These are phyloP conservation scores for Lasioglossum pauxillum DNA, from an alignment of 2,888 invertebrate genomes.

Conservation along the genomic window DNA sequence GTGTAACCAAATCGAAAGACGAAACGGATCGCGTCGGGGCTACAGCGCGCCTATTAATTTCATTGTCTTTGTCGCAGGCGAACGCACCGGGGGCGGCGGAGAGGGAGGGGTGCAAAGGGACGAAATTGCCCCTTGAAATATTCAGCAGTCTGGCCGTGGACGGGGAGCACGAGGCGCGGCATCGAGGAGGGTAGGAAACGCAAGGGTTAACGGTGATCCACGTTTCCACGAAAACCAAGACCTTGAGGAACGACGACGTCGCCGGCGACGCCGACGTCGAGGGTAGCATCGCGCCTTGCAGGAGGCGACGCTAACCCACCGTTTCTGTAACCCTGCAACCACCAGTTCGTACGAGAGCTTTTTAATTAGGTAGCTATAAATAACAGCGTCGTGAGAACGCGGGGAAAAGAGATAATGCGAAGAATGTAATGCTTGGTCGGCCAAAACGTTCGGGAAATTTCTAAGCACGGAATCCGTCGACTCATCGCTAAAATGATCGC, in stretches of 20 bases:
- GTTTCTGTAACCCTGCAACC: conserved; percentile 34
- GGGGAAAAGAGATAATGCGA: conserved; percentile 35
- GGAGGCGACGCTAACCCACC: conserved; percentile 25
- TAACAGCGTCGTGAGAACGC: conserved; percentile 39
- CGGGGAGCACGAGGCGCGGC: conserved; percentile 48
- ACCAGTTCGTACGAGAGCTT: conserved; percentile 2
- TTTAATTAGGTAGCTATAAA: conserved; percentile 45
- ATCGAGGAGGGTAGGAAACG: conserved; percentile 55
- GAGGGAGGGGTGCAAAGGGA: conserved; percentile 70
- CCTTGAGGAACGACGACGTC: conserved; percentile 58
- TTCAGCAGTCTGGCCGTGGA: conserved; percentile 77
- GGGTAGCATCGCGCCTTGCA: conserved; percentile 15
- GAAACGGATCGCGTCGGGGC: conserved; percentile 16
- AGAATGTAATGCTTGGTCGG: background rate
- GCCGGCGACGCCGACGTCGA: conserved; percentile 14
- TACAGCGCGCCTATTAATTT: conserved; percentile 75
- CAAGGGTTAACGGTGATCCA: conserved; percentile 79
- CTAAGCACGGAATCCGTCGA: background rate
- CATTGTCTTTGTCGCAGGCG: conserved; percentile 74
- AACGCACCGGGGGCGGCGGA: conserved; percentile 48
- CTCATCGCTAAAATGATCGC: background rate
- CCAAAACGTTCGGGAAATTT: background rate
- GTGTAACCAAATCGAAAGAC: conserved; percentile 36
- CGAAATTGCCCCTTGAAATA: conserved; percentile 82
- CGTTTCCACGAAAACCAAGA: conserved; percentile 66